phyloP scores from a whole-genome alignment of 1,140 invertebrate genomes.

The Phymorhynchus buccinoides region DNA sequence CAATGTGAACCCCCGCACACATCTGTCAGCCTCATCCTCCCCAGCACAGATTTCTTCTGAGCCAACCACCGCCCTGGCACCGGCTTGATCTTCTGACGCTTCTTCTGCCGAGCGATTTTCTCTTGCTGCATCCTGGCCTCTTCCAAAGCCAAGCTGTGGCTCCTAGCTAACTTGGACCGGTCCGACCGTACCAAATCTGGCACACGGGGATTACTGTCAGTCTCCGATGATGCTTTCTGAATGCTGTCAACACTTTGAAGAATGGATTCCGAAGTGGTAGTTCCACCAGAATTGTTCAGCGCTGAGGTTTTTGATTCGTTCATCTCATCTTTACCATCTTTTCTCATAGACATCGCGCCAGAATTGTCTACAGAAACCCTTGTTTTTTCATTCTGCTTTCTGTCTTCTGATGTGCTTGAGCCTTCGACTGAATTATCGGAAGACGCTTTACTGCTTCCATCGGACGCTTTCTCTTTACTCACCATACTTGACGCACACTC shows the following conservation, averaged over 20 bases:
- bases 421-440: not conserved
- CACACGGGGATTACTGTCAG: not conserved
- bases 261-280: not conserved
- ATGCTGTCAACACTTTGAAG: not conserved
- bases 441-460: not conserved
- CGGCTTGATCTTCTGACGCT: conserved; percentile 48
- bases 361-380: not conserved
- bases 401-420: not conserved
- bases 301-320: not conserved
- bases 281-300: not conserved
- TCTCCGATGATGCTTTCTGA: not conserved
- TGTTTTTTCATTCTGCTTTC: not conserved
- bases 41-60: conserved; percentile 43
- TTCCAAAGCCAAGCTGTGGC: conserved; percentile 31
- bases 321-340: not conserved
- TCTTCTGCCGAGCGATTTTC: conserved; percentile 53
- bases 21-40: conserved; percentile 38
- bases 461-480: no score
- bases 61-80: conserved; percentile 51
- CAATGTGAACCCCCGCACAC: not conserved
- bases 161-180: not conserved
- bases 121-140: conserved; percentile 57
- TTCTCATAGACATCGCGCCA: no score
- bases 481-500: no score
- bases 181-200: not conserved